Evolutionary conservation across 2,888 invertebrate species (phyloP), one percentile per base, ranked within the genome.

Genomic region (Ennomos erosarius): DNA sequence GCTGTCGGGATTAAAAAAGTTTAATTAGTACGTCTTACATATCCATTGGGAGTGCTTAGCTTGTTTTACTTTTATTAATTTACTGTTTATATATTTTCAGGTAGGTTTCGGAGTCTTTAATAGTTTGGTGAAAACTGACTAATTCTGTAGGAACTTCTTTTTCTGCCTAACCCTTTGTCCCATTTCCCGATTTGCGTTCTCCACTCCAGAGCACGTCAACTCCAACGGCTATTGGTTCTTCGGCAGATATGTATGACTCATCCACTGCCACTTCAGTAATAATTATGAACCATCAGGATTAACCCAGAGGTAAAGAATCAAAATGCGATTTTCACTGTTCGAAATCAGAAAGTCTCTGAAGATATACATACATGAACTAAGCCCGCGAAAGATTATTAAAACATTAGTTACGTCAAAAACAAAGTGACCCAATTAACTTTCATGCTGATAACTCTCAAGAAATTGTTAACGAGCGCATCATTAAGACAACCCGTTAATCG

Each of bases 1-100:
- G 70, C 68, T 73, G 75, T 65, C 74, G 76, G 75, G 82, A 87
- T 87, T 87, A 83, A 86, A 88, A 88, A 88, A 88, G 85, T 88
- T 87, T 87, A 88, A 88, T 88, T 87, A 87, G 75, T 68, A 77
- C 65, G 71, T 69, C 80, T 74, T 73, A 76, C 76, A 78, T 78
- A 76, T 78, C 74, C 75, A 77, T 77, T 76, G 67, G 64, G 64
- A 70, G 36, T 10, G 53, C 40, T 52, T 13, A 12, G 66, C 35
- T 55, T 62, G 68, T 64, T 60, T 53, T 53, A 10, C 50, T 50
- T 63, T 64, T 65, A 36, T 16, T 26, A 26, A 6, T 3, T 4
- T 26, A 26, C 6, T 26, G 26, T 6, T 26, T 26, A 1, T 26
- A 26, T 26, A n/a, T n/a, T n/a, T 26, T 26, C 26, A 6, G 4